Evolutionary conservation across 1,140 invertebrate genomes (phyloP), one percentile per base, ranked within the genome.

Genomic region (Rhagoletis zephyria): DNA sequence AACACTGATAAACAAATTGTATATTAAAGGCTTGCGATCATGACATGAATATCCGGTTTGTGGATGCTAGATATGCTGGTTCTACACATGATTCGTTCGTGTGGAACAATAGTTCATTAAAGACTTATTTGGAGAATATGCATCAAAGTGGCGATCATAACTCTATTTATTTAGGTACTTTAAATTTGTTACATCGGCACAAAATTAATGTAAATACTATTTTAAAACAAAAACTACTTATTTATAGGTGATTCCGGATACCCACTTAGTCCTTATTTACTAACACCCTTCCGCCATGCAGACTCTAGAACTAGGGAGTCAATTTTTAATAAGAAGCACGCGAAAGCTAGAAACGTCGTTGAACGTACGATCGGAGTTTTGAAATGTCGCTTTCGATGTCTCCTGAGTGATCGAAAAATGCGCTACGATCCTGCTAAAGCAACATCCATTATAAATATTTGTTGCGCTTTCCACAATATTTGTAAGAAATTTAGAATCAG

Each of bases 401-500:
- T 63, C 61, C 12, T 63, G 61, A 63, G n/a, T 63, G 61, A 63
- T 63, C 61, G 61, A 63, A 63, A 63, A 63, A 63, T 63, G 61
- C 61, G n/a, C 12, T 63, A 63, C n/a, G 12, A 63, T 63, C 61
- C 61, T n/a, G 61, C 12, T 63, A 63, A 63, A 63, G 61, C 16
- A 63, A 63, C 12, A 63, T 63, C 61, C 4, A 63, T 63, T 63
- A n/a, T 63, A 16, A 63, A 63, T 14, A 63, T 63, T 14, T 63
- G 61, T 14, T 12, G 61, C n/a, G 61, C 61, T 63, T 63, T 63
- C 4, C 61, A 63, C n/a, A 63, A 63, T 16, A 14, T 63, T 63
- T 63, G 61, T 63, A 63, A 63, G 61, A 63, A 63, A 63, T 63
- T 63, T 63, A 63, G 61, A 63, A 63, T 63, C n/a, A 63, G 61